Evolutionary conservation across 2,113 vertebrate species (phyloP), one percentile per base, ranked within the genome.

Genomic region (Chlamydotis undulata): DNA sequence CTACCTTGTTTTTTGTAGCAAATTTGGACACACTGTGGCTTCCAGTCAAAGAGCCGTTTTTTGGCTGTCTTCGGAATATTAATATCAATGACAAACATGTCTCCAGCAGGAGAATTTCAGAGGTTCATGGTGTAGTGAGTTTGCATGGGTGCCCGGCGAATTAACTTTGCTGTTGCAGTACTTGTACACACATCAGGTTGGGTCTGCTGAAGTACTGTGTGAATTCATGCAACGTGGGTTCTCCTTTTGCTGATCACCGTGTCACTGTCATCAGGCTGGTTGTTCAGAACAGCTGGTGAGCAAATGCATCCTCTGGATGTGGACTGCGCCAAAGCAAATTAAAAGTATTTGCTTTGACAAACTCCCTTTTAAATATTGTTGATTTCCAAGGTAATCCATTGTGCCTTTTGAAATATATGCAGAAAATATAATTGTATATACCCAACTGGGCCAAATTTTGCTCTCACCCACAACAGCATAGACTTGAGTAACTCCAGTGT

Each of bases 41-140:
- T 53, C 98, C 99, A 3, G 96, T 98, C 68, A 97, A 96, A 35
- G 97, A 97, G 4, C 97, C 98, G 24, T 99, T 98, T 77, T 91
- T 97, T 64, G 99, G 99, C 94, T 99, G 99, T 95, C 97, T 99
- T 91, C 97, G 96, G 96, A 98, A 98, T 88, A 93, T 99, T 95
- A 96, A 61, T 43, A 91, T 99, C 97, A 99, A 99, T 65, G 92
- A 98, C 29, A 95, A 98, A 7, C 83, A 90, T 1, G 60, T 99
- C 50, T 97, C 98, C 78, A 95, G 98, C 29, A 97, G 98, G 60
- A 98, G 97, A 75, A 97, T 98, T 19, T 73, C 97, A 11, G 95
- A 97, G 24, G 97, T 98, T 52, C 98, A 98, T 1, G 99, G 99
- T 12, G 94, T 80, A 26, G 98, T 99, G 93, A 99, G 98, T 93